Base-by-base conservation (phyloP, 1,140 invertebrate species). In the Drosophila oshimai region DNA sequence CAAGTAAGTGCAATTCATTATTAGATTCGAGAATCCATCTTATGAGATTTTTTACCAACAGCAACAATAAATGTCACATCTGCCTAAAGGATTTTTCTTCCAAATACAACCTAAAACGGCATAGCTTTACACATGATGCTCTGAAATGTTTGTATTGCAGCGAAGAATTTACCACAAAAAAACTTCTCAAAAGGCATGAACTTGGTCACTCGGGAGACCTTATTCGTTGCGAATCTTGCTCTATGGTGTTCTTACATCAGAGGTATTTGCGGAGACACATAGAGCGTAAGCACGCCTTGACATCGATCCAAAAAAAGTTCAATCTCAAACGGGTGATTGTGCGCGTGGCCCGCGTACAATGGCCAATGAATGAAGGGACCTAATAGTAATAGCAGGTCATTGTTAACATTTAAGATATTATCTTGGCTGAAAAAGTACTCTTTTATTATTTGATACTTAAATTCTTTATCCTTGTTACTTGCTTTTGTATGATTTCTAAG, bases 161-260 rank as follows among this genome's bases (percentile, higher is more conserved):
- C 1, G 6, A 26, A 17, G 24, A 13, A 9, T 51, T 51, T 13
- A 7, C 4, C 9, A 22, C 49, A 7, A 33, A 51, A 17, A 5
- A 17, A 6, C 18, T n/a, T n/a, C 26, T 20, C 13, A 39, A 37
- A 17, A 39, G 34, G 17, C 49, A 51, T 9, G 22, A 34, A 6
- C 49, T 34, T 22, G 34, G 34, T 15, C 49, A 51, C 36, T 26
- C 13, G 3, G 49, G 49, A n/a, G 49, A 41, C 10, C 26, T 41
- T 1, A 41, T 53, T 7, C 50, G 50, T 20, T 53, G 50, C 33
- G 22, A 53, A 26, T 44, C 9, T 6, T 44, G 41, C 37, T 41
- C 18, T 6, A 12, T 41, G 18, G 37, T 22, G 12, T 41, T 41
- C 12, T 2, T 20, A 12, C 18, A 41, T n/a, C 4, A 12, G 10